These are phyloP conservation scores for Melanaphis sacchari DNA, from an alignment of 1,140 invertebrate genomes.

Conservation along the genomic window DNA sequence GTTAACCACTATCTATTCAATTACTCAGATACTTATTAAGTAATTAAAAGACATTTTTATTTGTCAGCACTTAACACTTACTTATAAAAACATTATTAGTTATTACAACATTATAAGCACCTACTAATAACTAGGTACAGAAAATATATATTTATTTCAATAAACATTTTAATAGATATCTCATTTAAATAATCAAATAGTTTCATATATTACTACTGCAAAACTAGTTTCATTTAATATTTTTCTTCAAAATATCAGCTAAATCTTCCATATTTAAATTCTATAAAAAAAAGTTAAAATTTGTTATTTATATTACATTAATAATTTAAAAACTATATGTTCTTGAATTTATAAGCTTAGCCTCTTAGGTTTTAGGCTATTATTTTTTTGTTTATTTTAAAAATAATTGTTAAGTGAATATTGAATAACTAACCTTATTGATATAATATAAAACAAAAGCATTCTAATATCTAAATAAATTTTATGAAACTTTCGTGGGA, in stretches of 20 bases:
- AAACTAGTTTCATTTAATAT: neutral
- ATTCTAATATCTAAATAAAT: neutral
- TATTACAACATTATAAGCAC: too few relatives aligned
- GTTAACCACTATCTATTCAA: too few relatives aligned
- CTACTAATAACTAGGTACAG: too few relatives aligned
- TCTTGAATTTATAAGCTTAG: neutral
- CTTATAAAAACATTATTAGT: too few relatives aligned
- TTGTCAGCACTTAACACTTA: too few relatives aligned
- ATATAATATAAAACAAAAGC: neutral
- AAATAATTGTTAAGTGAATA: neutral
- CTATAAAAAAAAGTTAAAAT: neutral
- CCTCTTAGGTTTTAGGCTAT: neutral
- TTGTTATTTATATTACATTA: neutral
- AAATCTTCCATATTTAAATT: slow-evolving; percentile 34
- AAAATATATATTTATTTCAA: too few relatives aligned
- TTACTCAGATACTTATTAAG: too few relatives aligned
- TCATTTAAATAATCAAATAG: too few relatives aligned
- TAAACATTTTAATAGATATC: too few relatives aligned
- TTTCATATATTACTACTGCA: too few relatives aligned
- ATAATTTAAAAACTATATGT: neutral
- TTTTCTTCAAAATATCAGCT: slow-evolving; percentile 17
- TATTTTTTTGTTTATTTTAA: neutral
- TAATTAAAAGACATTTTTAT: too few relatives aligned
- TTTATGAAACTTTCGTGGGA: neutral
- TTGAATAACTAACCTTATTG: too few relatives aligned